Conservation (phyloP, 2,113 vertebrate genomes). For the Prionailurus viverrinus region DNA sequence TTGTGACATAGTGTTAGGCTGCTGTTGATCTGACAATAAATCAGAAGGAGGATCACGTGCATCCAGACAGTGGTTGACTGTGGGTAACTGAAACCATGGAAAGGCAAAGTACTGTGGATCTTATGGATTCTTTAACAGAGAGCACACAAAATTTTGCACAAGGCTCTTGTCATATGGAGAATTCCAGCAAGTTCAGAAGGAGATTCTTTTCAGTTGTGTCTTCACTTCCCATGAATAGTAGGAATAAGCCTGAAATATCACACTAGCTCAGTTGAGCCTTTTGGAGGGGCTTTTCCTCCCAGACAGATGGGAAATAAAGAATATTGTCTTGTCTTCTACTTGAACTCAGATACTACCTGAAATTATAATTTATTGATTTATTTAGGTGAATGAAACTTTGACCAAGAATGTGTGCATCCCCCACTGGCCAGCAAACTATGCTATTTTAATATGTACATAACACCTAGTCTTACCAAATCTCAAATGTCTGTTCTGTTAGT, state of each 20-base stretch:
- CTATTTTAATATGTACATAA: background rate
- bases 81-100: background rate
- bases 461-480: background rate
- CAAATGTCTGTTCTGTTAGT: background rate
- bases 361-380: background rate
- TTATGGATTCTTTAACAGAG: background rate
- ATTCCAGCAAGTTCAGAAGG: background rate
- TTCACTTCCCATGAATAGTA: background rate
- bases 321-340: background rate
- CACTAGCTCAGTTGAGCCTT: background rate
- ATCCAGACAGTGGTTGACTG: background rate
- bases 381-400: slow-evolving; percentile 51
- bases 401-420: background rate
- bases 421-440: background rate
- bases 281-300: background rate
- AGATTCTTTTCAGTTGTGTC: background rate
- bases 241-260: background rate
- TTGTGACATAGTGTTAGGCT: background rate
- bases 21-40: background rate
- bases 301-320: background rate
- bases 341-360: slow-evolving; percentile 3
- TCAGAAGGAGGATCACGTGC: background rate
- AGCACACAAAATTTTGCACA: background rate
- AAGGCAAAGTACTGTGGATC: background rate
- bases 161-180: background rate